Evolutionary conservation across 2,113 vertebrate genomes (phyloP).

Genomic region (Sapajus apella): DNA sequence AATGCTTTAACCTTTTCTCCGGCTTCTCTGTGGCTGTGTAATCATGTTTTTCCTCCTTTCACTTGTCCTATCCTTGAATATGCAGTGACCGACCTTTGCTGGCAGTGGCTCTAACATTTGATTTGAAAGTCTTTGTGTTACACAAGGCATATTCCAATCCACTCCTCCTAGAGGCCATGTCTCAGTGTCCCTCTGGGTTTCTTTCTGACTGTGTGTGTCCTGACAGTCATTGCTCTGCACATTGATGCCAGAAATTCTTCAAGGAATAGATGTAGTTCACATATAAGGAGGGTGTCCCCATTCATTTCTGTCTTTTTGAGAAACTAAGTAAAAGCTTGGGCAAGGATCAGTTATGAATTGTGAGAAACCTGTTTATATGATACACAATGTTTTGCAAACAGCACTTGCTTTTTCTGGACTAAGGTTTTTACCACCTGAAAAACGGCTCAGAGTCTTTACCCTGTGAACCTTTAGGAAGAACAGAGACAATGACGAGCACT

Average conservation of each 20-base stretch:
- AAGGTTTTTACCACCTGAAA: neutral
- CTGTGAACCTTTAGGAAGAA: neutral
- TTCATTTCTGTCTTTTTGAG: neutral
- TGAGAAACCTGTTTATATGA: neutral
- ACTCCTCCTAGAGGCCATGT: neutral
- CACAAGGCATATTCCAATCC: neutral
- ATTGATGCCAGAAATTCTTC: neutral
- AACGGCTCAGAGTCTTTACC: neutral
- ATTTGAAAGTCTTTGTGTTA: neutral
- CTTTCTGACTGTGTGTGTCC: neutral
- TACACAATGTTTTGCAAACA: neutral
- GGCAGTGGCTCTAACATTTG: neutral
- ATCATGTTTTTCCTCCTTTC: neutral
- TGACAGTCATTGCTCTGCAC: neutral
- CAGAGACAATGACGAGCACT: neutral
- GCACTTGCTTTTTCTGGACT: neutral
- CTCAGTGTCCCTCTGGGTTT: neutral
- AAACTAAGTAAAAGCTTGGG: neutral
- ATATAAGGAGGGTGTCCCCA: neutral
- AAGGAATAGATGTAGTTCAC: neutral
- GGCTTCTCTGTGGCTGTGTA: neutral
- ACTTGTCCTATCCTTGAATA: neutral
- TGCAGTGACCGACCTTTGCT: neutral
- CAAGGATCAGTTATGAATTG: neutral
- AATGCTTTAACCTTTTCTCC: neutral